Conservation (phyloP, 2,113 vertebrate species). For the Rhinolophus ferrumequinum region DNA sequence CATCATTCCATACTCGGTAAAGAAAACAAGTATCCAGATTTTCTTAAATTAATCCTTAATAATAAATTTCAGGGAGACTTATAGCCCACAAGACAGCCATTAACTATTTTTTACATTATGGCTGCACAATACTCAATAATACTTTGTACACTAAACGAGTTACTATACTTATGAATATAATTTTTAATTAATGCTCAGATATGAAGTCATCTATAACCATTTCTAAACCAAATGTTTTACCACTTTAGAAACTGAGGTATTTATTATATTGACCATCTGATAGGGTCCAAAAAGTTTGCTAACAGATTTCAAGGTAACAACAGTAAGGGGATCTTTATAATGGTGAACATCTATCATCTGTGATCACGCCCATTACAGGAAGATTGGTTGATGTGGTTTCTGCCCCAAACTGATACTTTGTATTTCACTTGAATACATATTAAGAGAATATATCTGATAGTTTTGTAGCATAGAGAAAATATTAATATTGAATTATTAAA, state of each 20-base stretch:
- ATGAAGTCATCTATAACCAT: background rate
- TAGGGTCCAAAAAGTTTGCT: background rate
- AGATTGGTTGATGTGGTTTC: background rate
- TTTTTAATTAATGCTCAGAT: conserved; percentile 2
- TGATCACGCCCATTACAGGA: background rate
- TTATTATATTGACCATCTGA: background rate
- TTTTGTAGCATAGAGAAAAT: background rate
- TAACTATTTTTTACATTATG: background rate
- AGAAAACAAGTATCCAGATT: background rate
- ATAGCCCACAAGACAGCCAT: background rate
- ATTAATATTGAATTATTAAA: background rate
- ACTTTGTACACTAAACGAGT: background rate
- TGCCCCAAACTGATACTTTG: background rate
- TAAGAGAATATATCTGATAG: conserved; percentile 17
- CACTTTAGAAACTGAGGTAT: background rate
- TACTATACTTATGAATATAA: background rate
- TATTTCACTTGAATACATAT: conserved; percentile 21
- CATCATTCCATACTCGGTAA: background rate
- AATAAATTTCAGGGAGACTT: background rate
- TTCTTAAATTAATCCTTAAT: conserved; percentile 29
- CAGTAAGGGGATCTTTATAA: background rate
- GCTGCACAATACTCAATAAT: background rate
- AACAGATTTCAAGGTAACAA: background rate
- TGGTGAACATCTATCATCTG: background rate
- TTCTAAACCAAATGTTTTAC: background rate